Evolutionary conservation across 2,888 invertebrate species (phyloP), one percentile per base, ranked within the genome.

Genomic region (Hirtodrosophila trivittata): DNA sequence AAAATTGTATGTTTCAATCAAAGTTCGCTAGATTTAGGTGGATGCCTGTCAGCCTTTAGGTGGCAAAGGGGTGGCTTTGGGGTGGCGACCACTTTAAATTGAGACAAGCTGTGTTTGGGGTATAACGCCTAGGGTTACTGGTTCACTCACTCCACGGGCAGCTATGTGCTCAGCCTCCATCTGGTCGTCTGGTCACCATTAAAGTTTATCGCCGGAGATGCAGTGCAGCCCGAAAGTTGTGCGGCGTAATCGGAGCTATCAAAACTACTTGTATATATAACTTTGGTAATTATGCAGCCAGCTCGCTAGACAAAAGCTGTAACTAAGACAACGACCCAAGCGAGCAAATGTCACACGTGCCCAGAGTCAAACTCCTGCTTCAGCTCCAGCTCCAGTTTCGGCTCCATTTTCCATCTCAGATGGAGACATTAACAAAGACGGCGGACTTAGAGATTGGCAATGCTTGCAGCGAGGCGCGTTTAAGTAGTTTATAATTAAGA

Each of bases 401-500:
- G 45, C 26, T 58, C n/a, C 57, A 30, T 14, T 54, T 46, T 46
- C 3, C 54, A 28, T 39, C n/a, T 9, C 25, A 14, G 16, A 42
- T 35, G 14, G 28, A 54, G 43, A 41, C 62, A 28, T 25, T 45
- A 49, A 14, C 50, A 42, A 26, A n/a, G n/a, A n/a, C n/a, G n/a
- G n/a, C n/a, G n/a, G 65, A 62, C 67, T 77, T 87, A 58, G 86
- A 57, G 76, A 77, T 73, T 84, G 59, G 75, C 63, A 49, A 64
- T 63, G 76, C 80, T 86, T 67, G 60, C 76, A 69, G 69, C 62
- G 77, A 73, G 69, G 69, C 64, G 77, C 75, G 58, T 66, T 71
- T 81, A 87, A 88, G 88, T 83, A 82, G 83, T 83, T 87, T 87
- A 87, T 87, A 87, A 88, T 88, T 88, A 88, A 87, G 89, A 88